Base-by-base conservation (phyloP, 1,140 invertebrate genomes). In the Aphaenogaster ashmeadi region DNA sequence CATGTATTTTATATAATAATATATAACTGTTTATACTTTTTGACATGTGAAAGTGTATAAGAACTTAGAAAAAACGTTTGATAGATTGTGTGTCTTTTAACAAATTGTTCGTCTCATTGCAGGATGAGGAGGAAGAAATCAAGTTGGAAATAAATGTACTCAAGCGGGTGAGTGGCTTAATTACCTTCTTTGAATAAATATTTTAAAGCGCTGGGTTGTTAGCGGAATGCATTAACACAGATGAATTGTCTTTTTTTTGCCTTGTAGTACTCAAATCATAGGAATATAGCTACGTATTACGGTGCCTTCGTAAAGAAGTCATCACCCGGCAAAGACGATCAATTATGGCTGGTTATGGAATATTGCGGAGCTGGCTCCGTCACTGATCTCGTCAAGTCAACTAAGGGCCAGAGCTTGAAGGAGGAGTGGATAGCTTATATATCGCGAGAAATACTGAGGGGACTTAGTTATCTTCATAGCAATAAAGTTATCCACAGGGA, bases 381-480 rank as follows among this genome's bases (percentile, higher is more conserved):
- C 18, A 99, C 99, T 81, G 99, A 99, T 96, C 97, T 99, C 93
- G 99, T 99, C 58, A 99, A 99, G 97, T 99, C 99, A 83, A 99
- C 99, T 52, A 99, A 99, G 96, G 99, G 99, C 36, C 98, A 99
- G 94, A 98, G 98, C 89, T 96, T 99, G 67, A 99, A 99, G 96
- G 99, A 99, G 96, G 99, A 99, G 96, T 99, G 99, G 99, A 99
- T 99, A 94, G 99, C 99, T 60, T 99, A 99, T 95, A 99, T 99
- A 91, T 99, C 99, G 94, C 97, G 99, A 88, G 99, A 99, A 96
- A 99, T 99, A 90, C 96, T 99, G 72, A 97, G 99, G 94, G 99
- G 99, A 92, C 97, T 99, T 58, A 98, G 98, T 94, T 99, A 99
- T 97, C 97, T 99, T 89, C 99, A 99, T 96, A 97, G 98, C 91